These are phyloP conservation scores for Thalassoma bifasciatum DNA, from an alignment of 2,113 vertebrate species.

Conservation along the genomic window DNA sequence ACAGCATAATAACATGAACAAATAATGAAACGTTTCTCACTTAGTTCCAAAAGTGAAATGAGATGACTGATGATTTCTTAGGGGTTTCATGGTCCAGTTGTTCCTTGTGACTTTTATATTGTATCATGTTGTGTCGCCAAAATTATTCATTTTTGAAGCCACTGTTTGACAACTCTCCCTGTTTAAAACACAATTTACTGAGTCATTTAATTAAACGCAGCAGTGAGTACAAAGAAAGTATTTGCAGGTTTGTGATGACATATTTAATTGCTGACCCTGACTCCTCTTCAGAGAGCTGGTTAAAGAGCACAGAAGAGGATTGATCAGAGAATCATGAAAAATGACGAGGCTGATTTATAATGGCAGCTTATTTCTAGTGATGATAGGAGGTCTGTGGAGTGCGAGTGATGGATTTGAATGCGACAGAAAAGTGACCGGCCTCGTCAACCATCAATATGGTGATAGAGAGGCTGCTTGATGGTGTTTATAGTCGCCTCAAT, in stretches of 20 bases:
- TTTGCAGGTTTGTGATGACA: constrained; percentile 53
- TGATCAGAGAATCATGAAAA: constrained; percentile 45
- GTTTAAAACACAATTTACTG: constrained; percentile 49
- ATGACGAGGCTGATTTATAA: constrained; percentile 49
- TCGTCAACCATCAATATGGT: constrained; percentile 32
- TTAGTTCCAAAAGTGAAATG: too few species aligned
- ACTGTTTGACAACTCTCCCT: not conserved
- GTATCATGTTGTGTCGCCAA: too few species aligned
- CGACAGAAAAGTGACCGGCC: constrained; percentile 40
- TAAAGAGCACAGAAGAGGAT: constrained; percentile 6
- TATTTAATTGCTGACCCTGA: constrained; percentile 52
- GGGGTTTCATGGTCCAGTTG: too few species aligned
- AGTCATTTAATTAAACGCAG: constrained; percentile 47
- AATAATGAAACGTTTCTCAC: too few species aligned
- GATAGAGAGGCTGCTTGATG: constrained; percentile 12
- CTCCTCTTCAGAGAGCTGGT: constrained; percentile 7
- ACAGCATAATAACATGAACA: too few species aligned
- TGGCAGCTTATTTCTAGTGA: constrained; percentile 58
- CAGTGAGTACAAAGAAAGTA: constrained; percentile 44
- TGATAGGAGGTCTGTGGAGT: constrained; percentile 54
- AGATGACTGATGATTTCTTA: too few species aligned
- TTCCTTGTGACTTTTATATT: too few species aligned
- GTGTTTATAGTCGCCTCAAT: constrained; percentile 15
- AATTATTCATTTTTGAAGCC: too few species aligned
- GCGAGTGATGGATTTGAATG: constrained; percentile 57